Evolutionary conservation across 2,113 vertebrate genomes (phyloP).

Genomic region (Nesogale talazaci): DNA sequence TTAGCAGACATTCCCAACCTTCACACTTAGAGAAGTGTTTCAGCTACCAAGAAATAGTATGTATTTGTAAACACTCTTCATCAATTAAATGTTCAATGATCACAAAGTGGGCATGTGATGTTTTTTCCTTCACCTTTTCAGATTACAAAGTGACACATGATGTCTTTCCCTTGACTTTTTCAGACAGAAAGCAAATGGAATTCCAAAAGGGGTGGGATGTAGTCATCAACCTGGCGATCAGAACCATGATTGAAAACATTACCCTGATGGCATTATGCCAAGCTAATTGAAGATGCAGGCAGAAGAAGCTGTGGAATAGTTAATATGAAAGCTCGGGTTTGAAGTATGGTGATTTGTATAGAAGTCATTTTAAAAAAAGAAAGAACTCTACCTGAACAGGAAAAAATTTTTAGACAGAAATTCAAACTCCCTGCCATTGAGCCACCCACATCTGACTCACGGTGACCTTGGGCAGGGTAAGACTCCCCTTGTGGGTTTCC

Average conservation of each 20-base stretch:
- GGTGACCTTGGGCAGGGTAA: too few species aligned
- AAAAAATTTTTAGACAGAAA: too few species aligned
- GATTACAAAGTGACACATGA: too few species aligned
- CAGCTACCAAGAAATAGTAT: constrained; percentile 40
- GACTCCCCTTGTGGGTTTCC: too few species aligned
- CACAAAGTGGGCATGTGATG: not conserved
- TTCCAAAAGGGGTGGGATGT: not conserved
- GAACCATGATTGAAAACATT: constrained; percentile 41
- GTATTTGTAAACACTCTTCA: not conserved
- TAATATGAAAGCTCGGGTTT: too few species aligned
- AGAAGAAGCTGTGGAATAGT: not conserved
- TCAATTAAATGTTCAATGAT: constrained; percentile 18
- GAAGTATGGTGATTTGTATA: not conserved
- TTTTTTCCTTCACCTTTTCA: too few species aligned
- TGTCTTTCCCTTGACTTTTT: constrained; percentile 39
- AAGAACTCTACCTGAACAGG: constrained; percentile 21
- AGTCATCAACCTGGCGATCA: not conserved
- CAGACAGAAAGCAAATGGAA: constrained; percentile 37
- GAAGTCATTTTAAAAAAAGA: constrained; percentile 21
- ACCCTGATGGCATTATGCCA: not conserved
- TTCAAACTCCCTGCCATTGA: too few species aligned
- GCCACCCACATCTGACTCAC: too few species aligned
- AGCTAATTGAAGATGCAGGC: not conserved
- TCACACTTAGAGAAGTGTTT: not conserved
- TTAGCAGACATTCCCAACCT: not conserved